Percentiles rank a stretch among this genome's conserved stretches.
These are phyloP conservation scores for Antheraea yamamai DNA, from an alignment of 2,888 invertebrate species.

Conservation along the genomic window DNA sequence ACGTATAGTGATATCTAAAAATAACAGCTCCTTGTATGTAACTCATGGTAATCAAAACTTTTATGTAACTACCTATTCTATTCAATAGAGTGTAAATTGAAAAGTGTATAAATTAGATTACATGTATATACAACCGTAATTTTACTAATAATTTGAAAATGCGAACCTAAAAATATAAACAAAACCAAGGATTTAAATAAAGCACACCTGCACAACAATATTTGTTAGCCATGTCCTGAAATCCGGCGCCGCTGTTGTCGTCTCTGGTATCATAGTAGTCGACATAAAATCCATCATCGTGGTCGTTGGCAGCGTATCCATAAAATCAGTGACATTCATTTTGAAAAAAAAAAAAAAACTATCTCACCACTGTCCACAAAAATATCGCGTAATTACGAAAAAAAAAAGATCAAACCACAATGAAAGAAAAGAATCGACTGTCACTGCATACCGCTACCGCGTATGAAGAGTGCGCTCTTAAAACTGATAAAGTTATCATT, in stretches of 20 bases:
- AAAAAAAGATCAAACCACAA: slow-evolving; percentile 31
- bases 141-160: not conserved
- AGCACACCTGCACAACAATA: slow-evolving; percentile 63
- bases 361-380: slow-evolving; percentile 26
- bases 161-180: not conserved
- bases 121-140: too few relatives aligned
- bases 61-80: not conserved
- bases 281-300: slow-evolving; percentile 26
- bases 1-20: not conserved
- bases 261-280: slow-evolving; percentile 39
- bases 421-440: slow-evolving; percentile 40
- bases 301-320: slow-evolving; percentile 28
- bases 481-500: slow-evolving; percentile 54
- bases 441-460: slow-evolving; percentile 38
- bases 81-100: not conserved
- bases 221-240: slow-evolving; percentile 63
- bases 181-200: slow-evolving; percentile 14
- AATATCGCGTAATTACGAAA: slow-evolving; percentile 30
- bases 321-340: slow-evolving; percentile 48
- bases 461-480: slow-evolving; percentile 38
- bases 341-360: slow-evolving; percentile 35
- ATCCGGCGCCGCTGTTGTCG: slow-evolving; percentile 48
- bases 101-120: too few relatives aligned
- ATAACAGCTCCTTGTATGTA: not conserved
- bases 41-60: not conserved